phyloP scores from a whole-genome alignment of 2,888 invertebrate genomes.

The Troglohyphantes excavatus region DNA sequence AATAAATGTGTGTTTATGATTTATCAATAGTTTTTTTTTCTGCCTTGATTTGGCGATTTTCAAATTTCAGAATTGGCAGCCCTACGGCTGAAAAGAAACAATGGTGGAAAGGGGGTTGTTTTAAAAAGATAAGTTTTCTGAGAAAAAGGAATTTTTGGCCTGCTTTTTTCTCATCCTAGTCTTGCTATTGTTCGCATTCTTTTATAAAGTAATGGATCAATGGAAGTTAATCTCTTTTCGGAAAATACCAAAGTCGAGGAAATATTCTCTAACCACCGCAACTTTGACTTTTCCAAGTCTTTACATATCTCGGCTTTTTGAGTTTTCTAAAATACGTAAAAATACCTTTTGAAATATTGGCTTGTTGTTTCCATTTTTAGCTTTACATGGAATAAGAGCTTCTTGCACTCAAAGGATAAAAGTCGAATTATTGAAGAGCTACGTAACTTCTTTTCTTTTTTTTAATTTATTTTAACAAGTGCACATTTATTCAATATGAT shows the following conservation, averaged over 20 bases:
- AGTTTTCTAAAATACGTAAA: no score
- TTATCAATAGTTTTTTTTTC: background rate
- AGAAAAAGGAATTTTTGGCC: background rate
- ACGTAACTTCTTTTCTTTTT: no score
- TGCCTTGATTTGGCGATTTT: background rate
- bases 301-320: background rate
- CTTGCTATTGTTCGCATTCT: background rate
- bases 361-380: no score
- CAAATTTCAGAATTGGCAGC: background rate
- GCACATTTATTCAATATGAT: no score
- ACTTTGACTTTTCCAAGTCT: background rate
- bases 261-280: background rate
- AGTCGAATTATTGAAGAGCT: no score
- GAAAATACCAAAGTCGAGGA: background rate
- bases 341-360: no score
- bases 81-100: background rate
- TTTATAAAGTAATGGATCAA: slow-evolving; percentile 17
- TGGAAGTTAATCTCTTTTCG: slow-evolving; percentile 5
- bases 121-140: slow-evolving; percentile 25
- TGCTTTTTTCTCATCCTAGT: background rate
- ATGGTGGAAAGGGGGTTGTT: background rate
- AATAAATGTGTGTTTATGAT: no score
- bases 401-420: no score
- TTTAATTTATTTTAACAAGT: no score
- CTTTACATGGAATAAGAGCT: no score